These are phyloP conservation scores for Styela plicata DNA, from an alignment of 23 tunicate species.

Conservation along the genomic window DNA sequence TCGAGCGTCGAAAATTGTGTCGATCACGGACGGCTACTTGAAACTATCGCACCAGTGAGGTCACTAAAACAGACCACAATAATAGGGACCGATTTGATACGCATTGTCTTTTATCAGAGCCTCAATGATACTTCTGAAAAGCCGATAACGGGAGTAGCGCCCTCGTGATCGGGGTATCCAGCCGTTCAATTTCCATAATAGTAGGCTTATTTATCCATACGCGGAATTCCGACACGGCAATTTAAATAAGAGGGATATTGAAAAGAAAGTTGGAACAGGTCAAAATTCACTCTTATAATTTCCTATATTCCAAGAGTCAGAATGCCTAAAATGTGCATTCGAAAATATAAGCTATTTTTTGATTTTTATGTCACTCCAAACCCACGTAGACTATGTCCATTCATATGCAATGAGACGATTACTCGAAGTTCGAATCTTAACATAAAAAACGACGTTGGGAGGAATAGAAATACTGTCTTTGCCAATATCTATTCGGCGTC, in stretches of 20 bases:
- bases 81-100: background rate
- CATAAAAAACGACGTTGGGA: too few relatives aligned
- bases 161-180: background rate
- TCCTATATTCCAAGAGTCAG: too few relatives aligned
- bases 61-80: background rate
- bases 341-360: too few relatives aligned
- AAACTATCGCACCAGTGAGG: background rate
- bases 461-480: too few relatives aligned
- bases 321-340: too few relatives aligned
- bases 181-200: background rate
- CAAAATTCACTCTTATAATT: too few relatives aligned
- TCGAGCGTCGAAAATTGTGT: background rate
- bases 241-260: background rate
- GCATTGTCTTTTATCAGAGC: background rate
- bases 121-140: background rate
- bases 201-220: background rate
- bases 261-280: too few relatives aligned
- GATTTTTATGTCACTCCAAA: too few relatives aligned
- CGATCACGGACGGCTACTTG: background rate
- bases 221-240: background rate
- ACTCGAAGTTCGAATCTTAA: too few relatives aligned
- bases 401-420: too few relatives aligned
- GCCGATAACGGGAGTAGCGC: background rate
- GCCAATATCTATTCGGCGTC: too few relatives aligned
- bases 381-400: too few relatives aligned